These are phyloP conservation scores for Drosophila cognata DNA, from an alignment of 2,888 invertebrate species.

Conservation along the genomic window DNA sequence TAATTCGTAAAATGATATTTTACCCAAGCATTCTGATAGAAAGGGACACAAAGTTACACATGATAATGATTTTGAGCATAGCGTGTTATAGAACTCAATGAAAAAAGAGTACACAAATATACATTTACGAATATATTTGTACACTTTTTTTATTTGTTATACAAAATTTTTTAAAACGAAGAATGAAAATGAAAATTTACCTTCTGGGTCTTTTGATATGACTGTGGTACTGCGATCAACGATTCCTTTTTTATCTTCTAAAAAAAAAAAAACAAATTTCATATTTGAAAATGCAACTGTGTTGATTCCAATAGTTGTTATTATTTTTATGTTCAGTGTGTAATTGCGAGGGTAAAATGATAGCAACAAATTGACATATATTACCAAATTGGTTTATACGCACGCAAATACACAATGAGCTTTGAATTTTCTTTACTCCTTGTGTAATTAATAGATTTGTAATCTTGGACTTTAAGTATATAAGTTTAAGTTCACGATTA, in stretches of 20 bases:
- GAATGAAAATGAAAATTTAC: conserved; percentile 69
- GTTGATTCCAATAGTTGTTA: conserved; percentile 20
- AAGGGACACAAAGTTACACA: neutral
- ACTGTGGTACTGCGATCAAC: conserved; percentile 97
- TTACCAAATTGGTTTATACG: neutral
- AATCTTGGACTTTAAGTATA: conserved; percentile 4
- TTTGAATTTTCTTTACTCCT: neutral
- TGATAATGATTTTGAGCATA: neutral
- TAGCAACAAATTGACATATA: neutral
- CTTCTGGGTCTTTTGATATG: conserved; percentile 97
- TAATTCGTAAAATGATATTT: neutral
- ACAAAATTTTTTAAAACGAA: neutral
- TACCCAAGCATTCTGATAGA: neutral
- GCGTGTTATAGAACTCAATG: neutral
- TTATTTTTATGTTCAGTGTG: conserved; percentile 9
- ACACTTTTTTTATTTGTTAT: neutral
- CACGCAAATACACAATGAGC: conserved; percentile 16
- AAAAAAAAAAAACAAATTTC: conserved; percentile 70
- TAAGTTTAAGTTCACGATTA: neutral
- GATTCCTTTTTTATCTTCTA: conserved; percentile 95
- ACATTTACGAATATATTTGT: neutral
- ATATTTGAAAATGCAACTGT: conserved; percentile 67
- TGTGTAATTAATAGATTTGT: neutral
- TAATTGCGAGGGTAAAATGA: conserved; percentile 15
- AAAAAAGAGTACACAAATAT: conserved; percentile 6